Percentiles rank a stretch among this genome's conserved stretches.
phyloP scores from a whole-genome alignment of 2,113 vertebrate species.

The Sinocyclocheilus rhinocerous region DNA sequence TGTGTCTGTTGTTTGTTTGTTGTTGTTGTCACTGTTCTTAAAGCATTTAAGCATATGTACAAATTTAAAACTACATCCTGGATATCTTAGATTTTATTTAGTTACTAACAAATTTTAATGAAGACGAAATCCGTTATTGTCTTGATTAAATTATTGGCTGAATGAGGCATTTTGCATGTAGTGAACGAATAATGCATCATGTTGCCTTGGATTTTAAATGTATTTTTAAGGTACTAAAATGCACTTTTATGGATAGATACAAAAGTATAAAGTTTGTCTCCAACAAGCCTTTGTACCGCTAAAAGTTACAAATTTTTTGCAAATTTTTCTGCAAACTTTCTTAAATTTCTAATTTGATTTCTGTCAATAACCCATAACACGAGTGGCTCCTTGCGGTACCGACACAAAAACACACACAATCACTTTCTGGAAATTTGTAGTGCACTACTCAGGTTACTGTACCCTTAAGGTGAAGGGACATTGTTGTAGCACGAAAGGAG shows the following conservation, averaged over 20 bases:
- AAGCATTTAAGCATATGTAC: too few relatives aligned
- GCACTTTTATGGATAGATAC: too few relatives aligned
- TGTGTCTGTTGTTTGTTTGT: too few relatives aligned
- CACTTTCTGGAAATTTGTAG: not conserved
- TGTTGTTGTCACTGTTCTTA: too few relatives aligned
- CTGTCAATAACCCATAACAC: not conserved
- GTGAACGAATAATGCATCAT: not conserved
- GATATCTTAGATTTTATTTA: too few relatives aligned
- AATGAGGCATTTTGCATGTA: not conserved
- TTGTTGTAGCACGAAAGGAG: not conserved
- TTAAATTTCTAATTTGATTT: not conserved
- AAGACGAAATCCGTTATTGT: not conserved
- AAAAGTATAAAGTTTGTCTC: too few relatives aligned
- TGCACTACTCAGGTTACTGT: not conserved
- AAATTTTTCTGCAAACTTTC: too few relatives aligned
- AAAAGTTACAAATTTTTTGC: too few relatives aligned
- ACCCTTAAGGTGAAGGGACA: not conserved
- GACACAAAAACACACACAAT: not conserved
- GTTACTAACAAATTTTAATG: too few relatives aligned
- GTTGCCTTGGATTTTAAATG: not conserved
- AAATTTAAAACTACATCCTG: too few relatives aligned
- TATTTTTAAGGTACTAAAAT: too few relatives aligned
- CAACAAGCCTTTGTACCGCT: too few relatives aligned
- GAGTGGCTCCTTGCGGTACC: not conserved
- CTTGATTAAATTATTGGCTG: not conserved